A percentile compares a stretch with the other conserved stretches of the same genome.
Evolutionary conservation across 2,888 invertebrate species (phyloP).

Genomic region (Bugulina stolonifera): DNA sequence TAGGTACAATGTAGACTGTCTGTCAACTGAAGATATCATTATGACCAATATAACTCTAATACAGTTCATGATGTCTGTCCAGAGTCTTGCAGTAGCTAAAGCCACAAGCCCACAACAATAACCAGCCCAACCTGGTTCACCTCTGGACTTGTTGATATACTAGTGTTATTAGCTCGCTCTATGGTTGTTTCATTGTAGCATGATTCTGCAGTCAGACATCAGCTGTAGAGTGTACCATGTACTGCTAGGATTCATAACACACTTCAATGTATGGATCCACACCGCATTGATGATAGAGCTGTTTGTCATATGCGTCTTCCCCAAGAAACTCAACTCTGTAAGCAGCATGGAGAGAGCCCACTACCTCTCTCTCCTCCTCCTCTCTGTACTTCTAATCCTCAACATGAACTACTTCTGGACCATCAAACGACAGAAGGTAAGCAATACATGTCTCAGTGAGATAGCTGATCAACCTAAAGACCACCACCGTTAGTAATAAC

Average conservation of each 20-base stretch:
- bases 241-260: slow-evolving; percentile 38
- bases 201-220: slow-evolving; percentile 41
- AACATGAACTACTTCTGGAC: slow-evolving; percentile 52
- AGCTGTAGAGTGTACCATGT: slow-evolving; percentile 48
- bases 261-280: slow-evolving; percentile 43
- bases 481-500: too few species aligned
- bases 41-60: too few species aligned
- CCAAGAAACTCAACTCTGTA: slow-evolving; percentile 30
- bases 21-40: too few species aligned
- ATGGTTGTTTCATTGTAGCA: slow-evolving; percentile 28
- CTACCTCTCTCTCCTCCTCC: slow-evolving; percentile 34
- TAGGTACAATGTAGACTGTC: too few species aligned
- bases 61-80: too few species aligned
- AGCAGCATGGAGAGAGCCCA: not conserved
- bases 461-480: too few species aligned
- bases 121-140: too few species aligned
- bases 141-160: too few species aligned
- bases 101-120: too few species aligned
- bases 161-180: too few species aligned
- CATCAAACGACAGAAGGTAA: slow-evolving; percentile 33
- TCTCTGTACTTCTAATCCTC: slow-evolving; percentile 44
- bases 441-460: too few species aligned
- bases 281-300: slow-evolving; percentile 43
- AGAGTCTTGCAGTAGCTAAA: too few species aligned
- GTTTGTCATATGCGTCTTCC: slow-evolving; percentile 38